phyloP scores from a whole-genome alignment of 1,140 invertebrate species.

The Drosophila trapezifrons region DNA sequence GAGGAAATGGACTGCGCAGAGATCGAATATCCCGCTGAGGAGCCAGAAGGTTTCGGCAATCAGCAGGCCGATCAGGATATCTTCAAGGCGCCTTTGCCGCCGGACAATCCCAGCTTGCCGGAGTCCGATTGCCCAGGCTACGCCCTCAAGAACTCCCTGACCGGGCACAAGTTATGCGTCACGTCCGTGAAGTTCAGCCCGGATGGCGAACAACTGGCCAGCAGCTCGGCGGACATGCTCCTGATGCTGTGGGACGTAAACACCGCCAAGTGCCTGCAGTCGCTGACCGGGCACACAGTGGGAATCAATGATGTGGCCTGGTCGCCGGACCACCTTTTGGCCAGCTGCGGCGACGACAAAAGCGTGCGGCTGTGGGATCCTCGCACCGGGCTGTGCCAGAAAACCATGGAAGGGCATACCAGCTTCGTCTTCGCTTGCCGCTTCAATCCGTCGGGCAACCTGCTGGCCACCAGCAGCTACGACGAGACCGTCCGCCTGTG shows the following conservation, averaged over 20 bases:
- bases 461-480: constrained; percentile 53
- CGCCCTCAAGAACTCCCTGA: constrained; percentile 13
- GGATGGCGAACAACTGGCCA: constrained; percentile 40
- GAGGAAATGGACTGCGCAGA: neutral
- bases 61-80: neutral
- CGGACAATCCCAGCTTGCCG: neutral
- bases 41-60: neutral
- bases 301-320: constrained; percentile 65
- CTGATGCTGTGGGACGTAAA: constrained; percentile 55
- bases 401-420: constrained; percentile 22
- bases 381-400: constrained; percentile 8
- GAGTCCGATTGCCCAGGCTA: constrained; percentile 33
- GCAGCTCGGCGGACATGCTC: constrained; percentile 40
- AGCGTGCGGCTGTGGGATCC: constrained; percentile 48
- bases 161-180: constrained; percentile 33
- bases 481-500: constrained; percentile 56
- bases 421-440: constrained; percentile 52
- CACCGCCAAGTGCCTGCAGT: constrained; percentile 8
- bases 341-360: constrained; percentile 60
- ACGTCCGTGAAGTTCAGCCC: constrained; percentile 45
- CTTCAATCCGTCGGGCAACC: constrained; percentile 53
- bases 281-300: constrained; percentile 34
- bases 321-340: constrained; percentile 30
- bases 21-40: neutral
- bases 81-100: constrained; percentile 43